phyloP scores from a whole-genome alignment of 2,888 invertebrate species.

The Lochmaea capreae region DNA sequence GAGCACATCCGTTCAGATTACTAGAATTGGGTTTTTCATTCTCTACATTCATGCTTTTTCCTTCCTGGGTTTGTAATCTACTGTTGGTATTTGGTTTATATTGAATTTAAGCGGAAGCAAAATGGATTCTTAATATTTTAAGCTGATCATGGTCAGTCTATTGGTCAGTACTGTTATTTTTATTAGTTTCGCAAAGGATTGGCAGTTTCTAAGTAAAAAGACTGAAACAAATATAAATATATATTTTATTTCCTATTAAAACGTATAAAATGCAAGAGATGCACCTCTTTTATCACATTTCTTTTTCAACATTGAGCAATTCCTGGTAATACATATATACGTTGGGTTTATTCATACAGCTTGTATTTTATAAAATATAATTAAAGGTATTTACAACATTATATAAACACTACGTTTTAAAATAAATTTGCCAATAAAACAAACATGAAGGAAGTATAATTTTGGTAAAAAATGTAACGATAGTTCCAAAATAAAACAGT shows the following conservation, averaged over 20 bases:
- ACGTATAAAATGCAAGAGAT: conserved; percentile 44
- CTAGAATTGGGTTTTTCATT: no score
- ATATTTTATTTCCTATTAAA: conserved; percentile 40
- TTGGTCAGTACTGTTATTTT: no score
- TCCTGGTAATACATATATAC: conserved; percentile 12
- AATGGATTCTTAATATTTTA: no score
- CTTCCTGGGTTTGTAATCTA: no score
- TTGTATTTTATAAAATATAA: conserved; percentile 15
- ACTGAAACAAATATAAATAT: conserved; percentile 34
- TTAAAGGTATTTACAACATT: background rate
- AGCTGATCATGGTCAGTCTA: no score
- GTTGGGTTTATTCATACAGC: conserved; percentile 22
- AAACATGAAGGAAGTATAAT: background rate
- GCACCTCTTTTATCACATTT: conserved; percentile 47
- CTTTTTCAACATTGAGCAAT: conserved; percentile 46
- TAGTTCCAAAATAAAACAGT: background rate
- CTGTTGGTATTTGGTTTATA: no score
- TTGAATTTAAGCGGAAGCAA: no score
- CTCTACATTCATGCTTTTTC: no score
- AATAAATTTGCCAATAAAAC: background rate
- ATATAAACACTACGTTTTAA: background rate
- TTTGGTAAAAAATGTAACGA: no score
- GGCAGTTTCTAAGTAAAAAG: background rate
- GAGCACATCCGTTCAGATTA: no score
- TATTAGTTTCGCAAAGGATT: no score